Base-by-base conservation (phyloP, 2,113 vertebrate genomes). In the Brevimyrus niger region DNA sequence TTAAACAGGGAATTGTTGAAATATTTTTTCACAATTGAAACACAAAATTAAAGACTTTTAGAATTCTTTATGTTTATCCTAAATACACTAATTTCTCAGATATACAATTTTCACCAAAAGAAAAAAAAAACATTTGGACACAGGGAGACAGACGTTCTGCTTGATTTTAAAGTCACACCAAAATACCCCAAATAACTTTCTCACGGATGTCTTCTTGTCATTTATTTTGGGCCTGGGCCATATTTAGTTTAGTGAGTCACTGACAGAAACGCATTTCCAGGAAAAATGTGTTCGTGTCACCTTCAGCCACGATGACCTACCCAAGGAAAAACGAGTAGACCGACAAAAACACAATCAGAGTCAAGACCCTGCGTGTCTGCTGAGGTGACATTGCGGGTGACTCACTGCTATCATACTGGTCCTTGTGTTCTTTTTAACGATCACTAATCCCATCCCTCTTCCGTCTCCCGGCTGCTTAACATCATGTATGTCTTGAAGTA, bases 401-500 rank as follows among this genome's bases (percentile, higher is more conserved):
- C 38, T 84, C 23, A 47, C 38, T 53, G n/a, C 1, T 38, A 38
- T 82, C 31, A 5, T 47, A 2, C 35, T 15, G 44, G 91, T 90
- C 65, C 76, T 3, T 44, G 89, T 87, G 90, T 93, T 92, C 92
- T 94, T 91, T 91, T 91, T 90, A 90, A 87, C 89, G 91, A 90
- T 93, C 93, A 90, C 80, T 93, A 92, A 89, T 90, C 91, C n/a
- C 55, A 55, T 89, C 44, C 91, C 92, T 91, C 92, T 90, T 89
- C n/a, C 11, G 6, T 87, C 86, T 87, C 86, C 55, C 46, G 87
- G 35, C 53, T 15, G n/a, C 19, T 82, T 91, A 92, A 86, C 90
- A 85, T 80, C 83, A 58, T 84, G 90, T 88, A 92, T 91, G 85
- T 90, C 91, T 89, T 85, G 89, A 95, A 94, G 94, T 91, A 89